Evolutionary conservation across 1,140 invertebrate species (phyloP), one percentile per base, ranked within the genome.

Genomic region (Paralvinella palmiformis): DNA sequence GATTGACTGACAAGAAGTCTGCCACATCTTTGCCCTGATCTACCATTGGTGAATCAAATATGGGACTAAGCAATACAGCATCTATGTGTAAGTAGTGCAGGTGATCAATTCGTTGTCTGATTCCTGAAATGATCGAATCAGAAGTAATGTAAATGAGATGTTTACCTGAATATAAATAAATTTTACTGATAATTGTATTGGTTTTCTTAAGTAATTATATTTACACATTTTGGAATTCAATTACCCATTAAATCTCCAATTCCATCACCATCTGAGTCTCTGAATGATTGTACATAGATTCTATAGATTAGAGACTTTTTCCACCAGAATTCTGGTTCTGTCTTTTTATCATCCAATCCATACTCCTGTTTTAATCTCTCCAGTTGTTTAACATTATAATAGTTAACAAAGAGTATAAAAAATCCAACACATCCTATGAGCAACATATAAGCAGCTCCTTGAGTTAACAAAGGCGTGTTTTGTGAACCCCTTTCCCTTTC

Each of bases 181-280:
- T n/a, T 20, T 13, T 45, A 59, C 33, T n/a, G 5, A 15, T 59
- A 36, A 59, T 36, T 22, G 20, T 50, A 36, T 20, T 59, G 20
- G 13, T 24, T 5, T 36, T 36, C 20, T 22, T 59, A 20, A 22
- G 10, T 13, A 60, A 24, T 37, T 24, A 41, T 17, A n/a, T 17
- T n/a, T 24, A 60, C 27, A 20, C 22, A 59, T 32, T 41, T 41
- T 13, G 41, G 15, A 4, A 17, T 24, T 29, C 27, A 37, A 52
- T 17, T 61, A 35, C n/a, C 24, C 61, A 31, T 32, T 36, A 61
- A n/a, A 79, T 91, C 90, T 2, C 90, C 90, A 31, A 87, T 76
- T 7, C 89, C 90, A 74, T 92, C 87, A 0, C 84, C 86, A 71
- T 90, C 81, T 48, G 84, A 86, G 72, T 94, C 91, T 71, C 87